phyloP scores from a whole-genome alignment of 1,140 invertebrate species.

The Neelides sp. region DNA sequence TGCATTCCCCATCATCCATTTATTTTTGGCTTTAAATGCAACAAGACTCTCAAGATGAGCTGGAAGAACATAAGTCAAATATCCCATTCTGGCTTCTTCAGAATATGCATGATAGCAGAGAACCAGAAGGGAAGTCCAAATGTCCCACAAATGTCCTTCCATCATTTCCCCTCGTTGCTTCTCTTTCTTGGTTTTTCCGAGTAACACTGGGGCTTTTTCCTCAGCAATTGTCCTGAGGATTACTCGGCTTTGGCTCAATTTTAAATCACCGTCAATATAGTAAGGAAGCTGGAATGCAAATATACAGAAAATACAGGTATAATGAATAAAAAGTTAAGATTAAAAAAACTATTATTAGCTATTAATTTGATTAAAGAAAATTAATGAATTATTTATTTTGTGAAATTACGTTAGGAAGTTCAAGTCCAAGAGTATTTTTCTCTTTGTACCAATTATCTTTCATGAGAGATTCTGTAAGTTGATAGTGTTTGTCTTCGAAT shows the following conservation, averaged over 20 bases:
- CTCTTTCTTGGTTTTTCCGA: slow-evolving; percentile 38
- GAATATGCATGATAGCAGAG: slow-evolving; percentile 35
- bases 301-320: no score
- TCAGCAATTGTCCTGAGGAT: slow-evolving; percentile 41
- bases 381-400: no score
- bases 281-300: slow-evolving; percentile 41
- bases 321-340: no score
- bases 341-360: not conserved
- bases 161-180: slow-evolving; percentile 37
- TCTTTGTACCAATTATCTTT: slow-evolving; percentile 32
- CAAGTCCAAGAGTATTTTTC: slow-evolving; percentile 33
- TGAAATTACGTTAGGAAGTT: slow-evolving; percentile 35
- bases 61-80: slow-evolving; percentile 34
- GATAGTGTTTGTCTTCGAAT: slow-evolving; percentile 36
- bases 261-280: slow-evolving; percentile 42
- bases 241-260: slow-evolving; percentile 42
- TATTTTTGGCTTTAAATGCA: slow-evolving; percentile 37
- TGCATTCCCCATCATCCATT: slow-evolving; percentile 38
- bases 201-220: slow-evolving; percentile 35
- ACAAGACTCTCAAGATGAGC: slow-evolving; percentile 34
- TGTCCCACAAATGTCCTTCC: slow-evolving; percentile 39
- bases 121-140: slow-evolving; percentile 36
- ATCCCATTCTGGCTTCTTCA: slow-evolving; percentile 35
- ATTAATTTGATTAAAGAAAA: slow-evolving; percentile 15
- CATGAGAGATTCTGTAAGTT: slow-evolving; percentile 27